Conservation (phyloP, 2,888 invertebrate species). For the Drosophila hawaiiensis region DNA sequence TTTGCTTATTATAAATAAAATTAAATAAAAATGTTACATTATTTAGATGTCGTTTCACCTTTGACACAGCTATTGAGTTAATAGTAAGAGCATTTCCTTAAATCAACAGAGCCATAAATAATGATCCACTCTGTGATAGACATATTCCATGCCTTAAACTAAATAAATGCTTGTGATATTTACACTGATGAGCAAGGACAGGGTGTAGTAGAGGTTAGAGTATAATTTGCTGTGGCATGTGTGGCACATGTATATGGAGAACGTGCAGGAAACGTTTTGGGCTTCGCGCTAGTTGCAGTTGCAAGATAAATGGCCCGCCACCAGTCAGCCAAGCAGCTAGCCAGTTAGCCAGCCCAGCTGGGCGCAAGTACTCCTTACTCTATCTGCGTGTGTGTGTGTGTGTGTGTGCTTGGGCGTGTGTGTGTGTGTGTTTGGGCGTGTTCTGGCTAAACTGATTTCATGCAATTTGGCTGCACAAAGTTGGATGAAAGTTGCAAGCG, state of each 20-base stretch:
- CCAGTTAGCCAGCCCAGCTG: slow-evolving; percentile 27
- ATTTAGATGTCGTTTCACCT: not conserved
- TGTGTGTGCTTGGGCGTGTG: not conserved
- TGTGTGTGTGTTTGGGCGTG: slow-evolving; percentile 38
- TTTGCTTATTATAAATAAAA: no score
- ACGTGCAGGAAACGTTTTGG: slow-evolving; percentile 72
- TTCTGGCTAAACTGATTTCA: slow-evolving; percentile 76
- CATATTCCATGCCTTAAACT: not conserved
- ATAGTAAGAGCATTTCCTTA: not conserved
- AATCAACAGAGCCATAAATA: not conserved
- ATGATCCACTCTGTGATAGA: not conserved
- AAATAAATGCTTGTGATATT: slow-evolving; percentile 17
- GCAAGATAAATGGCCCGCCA: slow-evolving; percentile 71
- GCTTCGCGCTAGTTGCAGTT: slow-evolving; percentile 64
- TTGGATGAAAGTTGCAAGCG: slow-evolving; percentile 71
- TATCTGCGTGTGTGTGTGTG: not conserved
- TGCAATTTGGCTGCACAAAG: slow-evolving; percentile 79
- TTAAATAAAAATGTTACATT: no score
- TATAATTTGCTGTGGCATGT: slow-evolving; percentile 13
- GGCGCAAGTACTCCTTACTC: slow-evolving; percentile 2
- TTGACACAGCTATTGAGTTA: not conserved
- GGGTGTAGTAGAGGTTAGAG: not conserved
- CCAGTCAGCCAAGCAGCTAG: slow-evolving; percentile 8
- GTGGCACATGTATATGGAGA: slow-evolving; percentile 16
- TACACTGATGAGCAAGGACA: not conserved